Base-by-base conservation (phyloP, 2,113 vertebrate species). In the Salvelinus alpinus region DNA sequence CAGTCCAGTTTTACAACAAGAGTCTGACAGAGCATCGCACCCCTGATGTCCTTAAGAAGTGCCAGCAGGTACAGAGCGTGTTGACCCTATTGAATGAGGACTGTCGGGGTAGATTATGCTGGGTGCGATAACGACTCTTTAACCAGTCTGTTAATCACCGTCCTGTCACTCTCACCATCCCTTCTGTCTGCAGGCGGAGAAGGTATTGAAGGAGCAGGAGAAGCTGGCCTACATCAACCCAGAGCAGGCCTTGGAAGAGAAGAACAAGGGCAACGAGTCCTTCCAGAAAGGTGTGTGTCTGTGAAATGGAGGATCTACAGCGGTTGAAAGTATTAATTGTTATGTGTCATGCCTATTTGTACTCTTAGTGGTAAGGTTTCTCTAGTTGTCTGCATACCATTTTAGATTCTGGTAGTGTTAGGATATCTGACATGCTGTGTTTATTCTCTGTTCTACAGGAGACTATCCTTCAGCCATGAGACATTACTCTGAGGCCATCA, bases 21-120 rank as follows among this genome's bases (percentile, higher is more conserved):
- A 97, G 96, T 51, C 87, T 98, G 76, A 94, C 96, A 0, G 97
- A 99, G 80, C 97, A 98, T 80, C 94, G 96, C 47, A 97, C 94
- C 1, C 96, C 97, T 0, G 97, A 98, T 0, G 96, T 99, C 64
- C 90, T 98, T 76, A 99, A 97, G 88, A 98, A 96, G 80, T 98
- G 96, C 77, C 96, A 97, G 60, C 96, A 97, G 95, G 97, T 96
- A 67, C 29, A 1, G 59, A 14, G 57, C 5, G 22, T 38, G n/a
- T 24, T 8, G 48, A 29, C 2, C 5, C 9, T 22, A 62, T 16
- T 20, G 65, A 51, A 70, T 13, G 5, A 12, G 22, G 13, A 29
- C n/a, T 14, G 16, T 20, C 14, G 16, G 24, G 64, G 24, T 66
- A 7, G 20, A 73, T 12, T 72, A 18, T 60, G 18, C n/a, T 27